Base-by-base conservation (phyloP, 1,140 invertebrate genomes). In the Phocides pigmalion region DNA sequence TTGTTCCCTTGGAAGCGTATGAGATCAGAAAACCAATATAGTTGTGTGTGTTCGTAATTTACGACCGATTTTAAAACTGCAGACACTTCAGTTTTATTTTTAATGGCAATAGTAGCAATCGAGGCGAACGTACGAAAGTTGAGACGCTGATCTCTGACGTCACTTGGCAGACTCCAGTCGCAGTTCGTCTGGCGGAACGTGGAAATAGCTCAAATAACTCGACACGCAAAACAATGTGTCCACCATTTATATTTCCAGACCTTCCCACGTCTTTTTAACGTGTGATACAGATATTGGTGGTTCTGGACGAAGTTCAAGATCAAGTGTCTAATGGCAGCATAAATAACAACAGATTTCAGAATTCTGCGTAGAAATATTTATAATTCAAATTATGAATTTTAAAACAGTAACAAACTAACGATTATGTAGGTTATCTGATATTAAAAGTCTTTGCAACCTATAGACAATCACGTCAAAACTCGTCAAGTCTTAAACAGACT, bases 151-250 rank as follows among this genome's bases (percentile, higher is more conserved):
- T n/a, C 3, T 41, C 14, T 41, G 54, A 58, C 54, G 54, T 58
- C 54, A 58, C 42, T 58, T 58, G 54, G 54, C 54, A 58, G 42
- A 58, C 54, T 58, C 54, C 39, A 41, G 54, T 22, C 25, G 20
- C 16, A 42, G 6, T 28, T 16, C 20, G 54, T 41, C 39, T 17
- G 15, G 12, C 39, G 39, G 15, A 41, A 41, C 12, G 39, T 41
- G 39, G 39, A 41, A 41, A 41, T 41, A 41, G 15, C 39, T 41
- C 39, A 41, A 41, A 41, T 17, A 41, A 11, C 39, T 41, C 39
- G 39, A 16, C 39, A 41, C 39, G 12, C 39, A 15, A 41, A 41
- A 41, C 15, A 17, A 41, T 16, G 16, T 41, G 39, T 14, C 39
- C 39, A 16, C 15, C 39, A 41, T 41, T 41, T 16, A 41, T 41